Evolutionary conservation across 1,140 invertebrate genomes (phyloP), one percentile per base, ranked within the genome.

Genomic region (Tetramorium alpestre): DNA sequence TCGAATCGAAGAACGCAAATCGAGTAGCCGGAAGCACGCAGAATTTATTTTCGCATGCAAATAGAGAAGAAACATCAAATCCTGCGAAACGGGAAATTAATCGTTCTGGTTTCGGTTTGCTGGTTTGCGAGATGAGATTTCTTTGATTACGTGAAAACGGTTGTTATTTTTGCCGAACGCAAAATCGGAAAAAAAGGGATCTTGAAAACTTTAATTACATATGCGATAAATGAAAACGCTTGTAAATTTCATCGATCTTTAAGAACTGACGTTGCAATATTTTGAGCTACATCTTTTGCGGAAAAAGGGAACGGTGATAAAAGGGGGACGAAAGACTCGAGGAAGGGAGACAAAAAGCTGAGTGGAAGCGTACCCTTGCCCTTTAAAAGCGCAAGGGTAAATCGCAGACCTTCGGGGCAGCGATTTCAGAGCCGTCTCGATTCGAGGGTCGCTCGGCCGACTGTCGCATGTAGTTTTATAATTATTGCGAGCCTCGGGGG

Each of bases 401-500:
- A 85, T 87, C 56, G 78, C 89, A 76, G 86, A 88, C 76, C 88
- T 91, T 73, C 80, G 47, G 84, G 82, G 90, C 88, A 89, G 82
- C 86, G 85, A 89, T 90, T 90, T 90, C 38, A 81, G 85, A 89
- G 84, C 87, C 60, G 56, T 54, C 73, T 89, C 77, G 76, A 81
- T 85, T 62, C 85, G 86, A 72, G 86, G 88, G 70, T 77, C 73
- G 84, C 72, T 84, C 65, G 87, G 81, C 88, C 86, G 76, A 88
- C 64, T 85, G 86, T 76, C 88, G 81, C 44, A 60, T 78, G 86
- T 88, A 92, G 82, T 92, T 91, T 92, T 92, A 91, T 92, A 92
- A 92, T 92, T 92, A 92, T 91, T 88, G 88, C 88, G 87, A 87
- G 87, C 89, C 87, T 89, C 75, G 60, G 67, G 85, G 88, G 85